phyloP scores from a whole-genome alignment of 2,797 vertebrate species.

The Myotis findleyi region DNA sequence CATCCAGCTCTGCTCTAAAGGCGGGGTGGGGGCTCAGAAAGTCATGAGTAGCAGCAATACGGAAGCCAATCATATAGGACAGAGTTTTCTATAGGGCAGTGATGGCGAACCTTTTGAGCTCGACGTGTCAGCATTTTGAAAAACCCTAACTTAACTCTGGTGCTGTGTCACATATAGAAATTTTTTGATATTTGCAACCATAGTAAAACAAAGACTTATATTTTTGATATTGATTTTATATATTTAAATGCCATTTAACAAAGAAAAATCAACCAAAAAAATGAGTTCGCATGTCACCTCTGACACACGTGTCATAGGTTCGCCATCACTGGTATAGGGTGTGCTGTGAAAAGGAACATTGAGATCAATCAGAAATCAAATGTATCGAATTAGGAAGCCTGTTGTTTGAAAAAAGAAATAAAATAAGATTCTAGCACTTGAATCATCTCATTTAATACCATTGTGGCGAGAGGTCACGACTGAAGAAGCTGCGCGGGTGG shows the following conservation, averaged over 20 bases:
- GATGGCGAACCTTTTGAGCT: no score
- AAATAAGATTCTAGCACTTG: neutral
- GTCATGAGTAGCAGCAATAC: constrained; percentile 50
- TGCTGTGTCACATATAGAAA: no score
- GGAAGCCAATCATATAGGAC: constrained; percentile 29
- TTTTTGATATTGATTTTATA: no score
- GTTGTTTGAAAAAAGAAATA: constrained; percentile 35
- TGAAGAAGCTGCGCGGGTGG: neutral
- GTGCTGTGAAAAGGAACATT: constrained; percentile 34
- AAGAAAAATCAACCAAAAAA: no score
- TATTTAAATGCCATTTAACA: no score
- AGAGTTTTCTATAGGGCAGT: neutral
- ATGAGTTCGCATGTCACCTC: no score
- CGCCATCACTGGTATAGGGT: neutral
- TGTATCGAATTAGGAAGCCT: constrained; percentile 2
- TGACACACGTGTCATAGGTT: no score
- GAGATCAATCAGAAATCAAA: constrained; percentile 55
- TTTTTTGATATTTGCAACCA: no score
- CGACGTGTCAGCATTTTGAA: no score
- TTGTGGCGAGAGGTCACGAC: neutral
- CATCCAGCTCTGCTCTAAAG: neutral
- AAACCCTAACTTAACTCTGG: no score
- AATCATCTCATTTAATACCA: constrained; percentile 3
- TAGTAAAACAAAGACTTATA: no score
- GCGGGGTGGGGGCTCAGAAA: neutral